These are phyloP conservation scores for Tetrao urogallus DNA, from an alignment of 2,113 vertebrate species.

Conservation along the genomic window DNA sequence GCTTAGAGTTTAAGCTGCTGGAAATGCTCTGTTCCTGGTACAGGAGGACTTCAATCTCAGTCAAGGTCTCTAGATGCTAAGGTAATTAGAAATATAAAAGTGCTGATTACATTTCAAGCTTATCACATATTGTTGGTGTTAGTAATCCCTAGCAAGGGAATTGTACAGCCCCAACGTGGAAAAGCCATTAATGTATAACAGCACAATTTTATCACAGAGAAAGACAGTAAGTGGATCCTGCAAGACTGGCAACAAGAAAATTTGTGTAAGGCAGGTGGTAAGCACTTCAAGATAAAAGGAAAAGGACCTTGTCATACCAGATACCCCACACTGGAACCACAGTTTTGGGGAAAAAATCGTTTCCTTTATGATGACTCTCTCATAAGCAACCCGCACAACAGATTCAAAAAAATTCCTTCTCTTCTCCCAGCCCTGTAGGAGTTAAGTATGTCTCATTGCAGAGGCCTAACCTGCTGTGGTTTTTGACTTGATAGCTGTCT, in stretches of 20 bases:
- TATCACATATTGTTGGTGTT: not conserved
- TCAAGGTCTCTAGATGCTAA: not conserved
- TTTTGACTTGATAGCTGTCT: not conserved
- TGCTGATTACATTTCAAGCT: not conserved
- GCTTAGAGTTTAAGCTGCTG: slow-evolving; percentile 9
- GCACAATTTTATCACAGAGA: not conserved
- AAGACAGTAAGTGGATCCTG: not conserved
- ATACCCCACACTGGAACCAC: not conserved
- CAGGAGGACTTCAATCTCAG: not conserved
- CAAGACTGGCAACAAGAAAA: not conserved
- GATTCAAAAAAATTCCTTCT: not conserved
- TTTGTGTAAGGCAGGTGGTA: not conserved
- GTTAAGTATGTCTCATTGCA: not conserved
- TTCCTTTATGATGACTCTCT: not conserved
- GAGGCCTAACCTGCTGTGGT: not conserved
- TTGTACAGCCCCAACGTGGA: not conserved
- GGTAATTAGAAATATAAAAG: not conserved
- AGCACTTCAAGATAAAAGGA: not conserved
- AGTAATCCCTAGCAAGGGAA: not conserved
- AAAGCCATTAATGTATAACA: not conserved
- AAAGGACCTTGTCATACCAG: not conserved
- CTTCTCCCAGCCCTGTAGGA: not conserved
- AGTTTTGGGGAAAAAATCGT: not conserved
- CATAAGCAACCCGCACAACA: not conserved
- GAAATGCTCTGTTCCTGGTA: accelerated